A percentile compares a stretch with the other conserved stretches of the same genome.
phyloP scores from a whole-genome alignment of 2,888 invertebrate genomes.

The Erebia epiphron region DNA sequence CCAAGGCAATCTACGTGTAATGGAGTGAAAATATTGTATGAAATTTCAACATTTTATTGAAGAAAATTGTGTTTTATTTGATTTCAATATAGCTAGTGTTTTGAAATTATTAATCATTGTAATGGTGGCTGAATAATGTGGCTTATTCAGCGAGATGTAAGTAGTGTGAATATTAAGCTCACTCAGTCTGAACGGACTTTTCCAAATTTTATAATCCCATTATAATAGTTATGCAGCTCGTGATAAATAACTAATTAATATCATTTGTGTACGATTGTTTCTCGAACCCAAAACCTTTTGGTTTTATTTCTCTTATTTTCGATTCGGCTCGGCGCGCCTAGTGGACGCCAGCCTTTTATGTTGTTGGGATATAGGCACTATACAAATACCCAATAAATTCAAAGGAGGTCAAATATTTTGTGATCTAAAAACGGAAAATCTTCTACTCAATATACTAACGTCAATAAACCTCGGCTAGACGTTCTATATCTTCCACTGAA shows the following conservation, averaged over 20 bases:
- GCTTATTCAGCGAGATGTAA: not conserved
- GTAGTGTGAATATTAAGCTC: not conserved
- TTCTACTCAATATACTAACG: constrained; percentile 47
- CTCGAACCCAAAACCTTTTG: no score
- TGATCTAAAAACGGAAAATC: constrained; percentile 48
- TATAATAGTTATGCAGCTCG: no score
- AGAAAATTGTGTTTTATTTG: constrained; percentile 22
- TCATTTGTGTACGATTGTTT: no score
- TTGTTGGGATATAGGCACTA: no score
- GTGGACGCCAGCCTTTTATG: no score
- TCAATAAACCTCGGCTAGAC: constrained; percentile 56
- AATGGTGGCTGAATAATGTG: not conserved
- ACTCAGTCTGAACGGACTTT: no score
- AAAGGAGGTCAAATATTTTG: constrained; percentile 15
- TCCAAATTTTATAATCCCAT: no score
- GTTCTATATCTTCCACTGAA: constrained; percentile 65
- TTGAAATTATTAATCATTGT: not conserved
- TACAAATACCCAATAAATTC: no score
- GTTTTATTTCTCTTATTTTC: no score
- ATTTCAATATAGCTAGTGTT: constrained; percentile 6
- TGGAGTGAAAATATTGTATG: constrained; percentile 46
- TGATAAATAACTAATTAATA: no score
- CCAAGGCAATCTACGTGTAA: constrained; percentile 42
- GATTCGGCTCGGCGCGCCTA: no score
- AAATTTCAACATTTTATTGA: constrained; percentile 61